Percentiles rank a stretch among this genome's conserved stretches.
Evolutionary conservation across 2,888 invertebrate genomes (phyloP).

Genomic region (Megalurothrips usitatus): DNA sequence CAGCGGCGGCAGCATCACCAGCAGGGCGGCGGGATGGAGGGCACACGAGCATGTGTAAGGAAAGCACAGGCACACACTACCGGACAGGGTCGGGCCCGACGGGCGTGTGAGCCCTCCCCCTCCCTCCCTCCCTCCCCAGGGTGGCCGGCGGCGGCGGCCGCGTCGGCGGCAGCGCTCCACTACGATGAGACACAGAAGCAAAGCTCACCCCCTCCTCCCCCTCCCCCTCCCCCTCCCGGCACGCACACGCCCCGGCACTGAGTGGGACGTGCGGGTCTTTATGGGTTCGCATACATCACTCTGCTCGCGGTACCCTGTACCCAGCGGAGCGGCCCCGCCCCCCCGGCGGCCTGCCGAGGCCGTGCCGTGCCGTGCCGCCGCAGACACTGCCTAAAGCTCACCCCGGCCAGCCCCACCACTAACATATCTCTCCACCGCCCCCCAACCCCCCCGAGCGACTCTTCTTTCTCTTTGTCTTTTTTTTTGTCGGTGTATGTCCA

Average conservation of each 20-base stretch:
- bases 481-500: too few species aligned
- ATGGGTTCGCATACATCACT: conserved; percentile 10
- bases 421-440: too few species aligned
- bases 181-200: background rate
- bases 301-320: background rate
- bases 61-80: background rate
- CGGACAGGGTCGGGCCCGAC: background rate
- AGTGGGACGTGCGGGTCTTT: background rate
- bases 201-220: background rate
- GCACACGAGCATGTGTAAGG: too few species aligned
- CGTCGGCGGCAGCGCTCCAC: too few species aligned
- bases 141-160: background rate
- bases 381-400: too few species aligned
- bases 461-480: too few species aligned
- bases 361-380: background rate
- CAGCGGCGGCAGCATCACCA: too few species aligned
- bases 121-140: background rate
- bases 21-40: too few species aligned
- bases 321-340: background rate
- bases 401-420: too few species aligned
- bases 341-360: background rate
- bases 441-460: too few species aligned
- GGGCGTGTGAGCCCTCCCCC: background rate
- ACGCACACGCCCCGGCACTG: background rate
- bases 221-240: background rate